Percentiles rank a stretch among this genome's conserved stretches.
These are phyloP conservation scores for Calliopum simillimum DNA, from an alignment of 2,888 invertebrate species.

Conservation along the genomic window DNA sequence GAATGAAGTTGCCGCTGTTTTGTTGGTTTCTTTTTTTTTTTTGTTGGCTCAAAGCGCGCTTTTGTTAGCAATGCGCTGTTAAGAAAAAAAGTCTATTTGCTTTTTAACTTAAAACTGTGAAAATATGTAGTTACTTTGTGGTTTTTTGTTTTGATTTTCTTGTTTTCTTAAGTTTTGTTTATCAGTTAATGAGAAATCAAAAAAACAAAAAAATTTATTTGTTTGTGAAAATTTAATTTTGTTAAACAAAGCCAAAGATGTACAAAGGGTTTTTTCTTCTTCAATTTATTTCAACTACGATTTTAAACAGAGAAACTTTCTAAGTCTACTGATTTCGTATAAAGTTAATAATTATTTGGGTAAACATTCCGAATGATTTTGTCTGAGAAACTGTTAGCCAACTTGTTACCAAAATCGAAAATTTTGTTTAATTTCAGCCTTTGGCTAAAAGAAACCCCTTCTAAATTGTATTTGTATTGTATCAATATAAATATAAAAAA, in stretches of 20 bases:
- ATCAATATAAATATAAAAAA: too few relatives aligned
- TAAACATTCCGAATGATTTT: constrained; percentile 8
- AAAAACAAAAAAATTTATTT: constrained; percentile 6
- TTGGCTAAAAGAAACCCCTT: too few relatives aligned
- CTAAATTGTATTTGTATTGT: too few relatives aligned
- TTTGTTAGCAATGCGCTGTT: constrained; percentile 42
- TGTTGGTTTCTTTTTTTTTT: too few relatives aligned
- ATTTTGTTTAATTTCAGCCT: too few relatives aligned
- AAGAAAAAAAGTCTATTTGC: constrained; percentile 41
- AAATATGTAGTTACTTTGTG: constrained; percentile 25
- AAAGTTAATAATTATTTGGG: constrained; percentile 20
- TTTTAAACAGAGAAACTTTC: constrained; percentile 1
- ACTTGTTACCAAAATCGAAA: too few relatives aligned
- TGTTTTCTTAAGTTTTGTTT: constrained; percentile 35
- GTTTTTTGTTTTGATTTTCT: background rate
- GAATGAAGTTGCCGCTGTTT: background rate
- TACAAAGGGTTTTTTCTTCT: background rate
- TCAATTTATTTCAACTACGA: too few relatives aligned
- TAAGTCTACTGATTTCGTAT: background rate
- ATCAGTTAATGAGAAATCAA: constrained; percentile 42
- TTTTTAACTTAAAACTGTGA: constrained; percentile 37
- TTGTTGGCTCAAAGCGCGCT: background rate
- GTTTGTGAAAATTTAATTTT: constrained; percentile 8
- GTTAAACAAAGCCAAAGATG: constrained; percentile 4
- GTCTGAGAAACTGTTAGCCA: constrained; percentile 11